Base-by-base conservation (phyloP, 2,888 invertebrate genomes). In the Ichneumoninae sp. region DNA sequence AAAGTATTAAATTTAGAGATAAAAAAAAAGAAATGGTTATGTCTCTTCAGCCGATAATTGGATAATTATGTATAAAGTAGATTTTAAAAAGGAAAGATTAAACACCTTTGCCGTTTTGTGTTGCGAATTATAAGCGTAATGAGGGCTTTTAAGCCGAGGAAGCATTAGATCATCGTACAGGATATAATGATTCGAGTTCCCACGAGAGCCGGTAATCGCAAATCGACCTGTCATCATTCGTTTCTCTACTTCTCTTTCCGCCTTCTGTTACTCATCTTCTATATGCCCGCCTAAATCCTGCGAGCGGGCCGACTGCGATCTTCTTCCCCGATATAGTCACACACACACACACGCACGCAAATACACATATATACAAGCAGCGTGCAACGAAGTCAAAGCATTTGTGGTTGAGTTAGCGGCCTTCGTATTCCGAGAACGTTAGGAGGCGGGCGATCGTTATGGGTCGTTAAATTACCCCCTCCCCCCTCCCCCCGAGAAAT, bases 361-460 rank as follows among this genome's bases (percentile, higher is more conserved):
- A 16, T 16, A 66, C n/a, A n/a, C 1, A 44, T 16, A 40, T 60
- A 52, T 52, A 54, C n/a, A n/a, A 54, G 54, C 19, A 54, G 19
- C 40, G n/a, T 16, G 57, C 5, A n/a, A 33, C 63, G 13, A 22
- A 75, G 47, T 70, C 44, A 57, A 63, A 66, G 26, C 57, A 36
- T 74, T 81, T 47, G 36, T 69, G 50, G 44, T 50, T 22, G 69
- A 69, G 54, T 52, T 69, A 50, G 30, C 40, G 57, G 66, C 71
- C 71, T 54, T 65, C 69, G 70, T 85, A 84, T 87, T 87, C 83
- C 71, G 54, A 75, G 85, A 85, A 86, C 81, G 81, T 81, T 86
- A 60, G 77, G 81, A 84, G 86, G 83, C 85, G 86, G 86, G 83
- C 87, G 88, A 90, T 90, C 88, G 88, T 90, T 90, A 90, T 86